Conservation (phyloP, 64 coral and sea anemone species). For the Dendronephthya gigantea region DNA sequence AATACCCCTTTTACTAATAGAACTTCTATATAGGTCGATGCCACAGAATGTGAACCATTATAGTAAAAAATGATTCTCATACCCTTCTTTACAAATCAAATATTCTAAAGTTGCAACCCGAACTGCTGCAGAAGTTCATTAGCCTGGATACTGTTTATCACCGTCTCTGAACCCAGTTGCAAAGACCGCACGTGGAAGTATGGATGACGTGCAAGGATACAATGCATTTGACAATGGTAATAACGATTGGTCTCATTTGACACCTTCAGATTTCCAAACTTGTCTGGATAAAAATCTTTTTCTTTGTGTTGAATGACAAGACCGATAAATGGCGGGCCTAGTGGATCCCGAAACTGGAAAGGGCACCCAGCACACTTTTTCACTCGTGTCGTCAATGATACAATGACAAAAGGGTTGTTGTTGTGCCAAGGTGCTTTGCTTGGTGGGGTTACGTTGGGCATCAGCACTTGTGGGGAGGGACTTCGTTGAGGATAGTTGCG, state of each 20-base stretch:
- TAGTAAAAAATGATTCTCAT: neutral
- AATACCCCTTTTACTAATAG: neutral
- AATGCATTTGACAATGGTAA: constrained; percentile 21
- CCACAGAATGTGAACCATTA: too few species aligned
- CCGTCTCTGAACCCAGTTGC: constrained; percentile 29
- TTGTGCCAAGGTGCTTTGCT: constrained; percentile 24
- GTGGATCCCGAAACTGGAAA: constrained; percentile 5
- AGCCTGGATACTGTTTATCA: constrained; percentile 22
- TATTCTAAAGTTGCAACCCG: neutral
- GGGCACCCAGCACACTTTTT: constrained; percentile 27
- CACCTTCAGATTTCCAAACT: constrained; percentile 18
- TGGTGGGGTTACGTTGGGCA: neutral
- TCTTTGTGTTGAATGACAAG: constrained; percentile 33
- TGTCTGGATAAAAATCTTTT: constrained; percentile 34
- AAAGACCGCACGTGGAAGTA: constrained; percentile 27
- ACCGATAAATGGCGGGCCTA: constrained; percentile 23
- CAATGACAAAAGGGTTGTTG: constrained; percentile 23
- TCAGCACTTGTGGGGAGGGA: neutral
- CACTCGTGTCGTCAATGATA: constrained; percentile 14
- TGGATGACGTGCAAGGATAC: constrained; percentile 1
- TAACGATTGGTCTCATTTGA: constrained; percentile 24
- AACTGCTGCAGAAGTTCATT: constrained; percentile 28
- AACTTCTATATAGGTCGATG: neutral
- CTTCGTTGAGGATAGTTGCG: neutral
- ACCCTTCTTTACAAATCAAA: neutral